phyloP scores from a whole-genome alignment of 2,888 invertebrate genomes.

The Drosophila fulvimacula region DNA sequence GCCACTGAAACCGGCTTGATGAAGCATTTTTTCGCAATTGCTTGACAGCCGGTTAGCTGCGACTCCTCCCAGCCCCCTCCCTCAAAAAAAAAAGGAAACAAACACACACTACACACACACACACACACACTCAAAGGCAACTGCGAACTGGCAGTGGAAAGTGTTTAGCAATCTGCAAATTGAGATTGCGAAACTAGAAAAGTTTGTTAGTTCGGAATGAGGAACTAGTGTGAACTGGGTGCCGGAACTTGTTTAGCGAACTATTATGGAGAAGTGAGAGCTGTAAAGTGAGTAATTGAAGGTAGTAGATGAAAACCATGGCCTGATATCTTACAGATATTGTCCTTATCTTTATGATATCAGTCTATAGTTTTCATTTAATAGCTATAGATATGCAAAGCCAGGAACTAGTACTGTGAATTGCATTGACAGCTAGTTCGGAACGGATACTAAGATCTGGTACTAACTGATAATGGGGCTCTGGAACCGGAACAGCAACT shows the following conservation, averaged over 20 bases:
- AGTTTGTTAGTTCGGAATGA: not conserved
- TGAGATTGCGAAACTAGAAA: slow-evolving; percentile 1
- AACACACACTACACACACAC: not conserved
- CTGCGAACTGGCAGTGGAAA: not conserved
- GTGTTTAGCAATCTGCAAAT: not conserved
- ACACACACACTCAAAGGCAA: not conserved
- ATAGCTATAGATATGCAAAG: not conserved
- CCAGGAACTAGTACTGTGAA: not conserved
- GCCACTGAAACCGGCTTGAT: slow-evolving; percentile 74
- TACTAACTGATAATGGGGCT: too few relatives aligned
- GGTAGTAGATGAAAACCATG: not conserved
- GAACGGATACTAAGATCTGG: not conserved
- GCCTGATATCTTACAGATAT: not conserved
- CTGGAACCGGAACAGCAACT: too few relatives aligned
- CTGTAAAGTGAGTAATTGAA: not conserved
- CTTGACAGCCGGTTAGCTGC: slow-evolving; percentile 31
- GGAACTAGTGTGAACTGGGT: not conserved
- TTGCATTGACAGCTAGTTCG: too few relatives aligned
- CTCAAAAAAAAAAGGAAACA: not conserved
- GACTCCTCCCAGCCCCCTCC: not conserved
- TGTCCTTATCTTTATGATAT: too few relatives aligned
- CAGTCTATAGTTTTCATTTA: too few relatives aligned
- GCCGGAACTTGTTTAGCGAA: not conserved
- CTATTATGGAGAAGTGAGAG: too few relatives aligned
- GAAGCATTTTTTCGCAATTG: slow-evolving; percentile 49